Percentiles rank a stretch among this genome's conserved stretches.
Evolutionary conservation across 37 sponge, comb jelly and placozoan genomes (phyloP).

Genomic region (Diacarnus erythraeanus): DNA sequence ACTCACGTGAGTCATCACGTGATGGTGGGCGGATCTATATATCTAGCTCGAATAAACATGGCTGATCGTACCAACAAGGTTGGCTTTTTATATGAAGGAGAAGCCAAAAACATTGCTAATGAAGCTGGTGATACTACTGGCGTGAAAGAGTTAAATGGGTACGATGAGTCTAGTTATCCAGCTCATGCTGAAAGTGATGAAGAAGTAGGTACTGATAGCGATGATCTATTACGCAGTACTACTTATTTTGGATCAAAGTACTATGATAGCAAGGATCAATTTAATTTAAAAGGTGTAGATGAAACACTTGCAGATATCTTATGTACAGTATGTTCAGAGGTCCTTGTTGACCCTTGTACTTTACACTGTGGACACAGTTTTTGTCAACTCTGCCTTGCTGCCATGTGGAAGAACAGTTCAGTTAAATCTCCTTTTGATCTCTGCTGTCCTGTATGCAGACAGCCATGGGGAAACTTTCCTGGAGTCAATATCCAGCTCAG

Average conservation of each 20-base stretch:
- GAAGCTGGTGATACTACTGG: not conserved
- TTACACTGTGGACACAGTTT: slow-evolving; percentile 81
- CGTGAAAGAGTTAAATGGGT: not conserved
- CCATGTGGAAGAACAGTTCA: slow-evolving; percentile 41
- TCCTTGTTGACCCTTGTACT: slow-evolving; percentile 58
- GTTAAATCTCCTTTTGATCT: not conserved
- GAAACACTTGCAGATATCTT: slow-evolving; percentile 13
- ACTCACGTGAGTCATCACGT: not conserved
- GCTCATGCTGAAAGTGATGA: slow-evolving; percentile 23
- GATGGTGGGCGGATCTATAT: no score
- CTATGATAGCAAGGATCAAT: no score
- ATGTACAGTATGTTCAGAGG: slow-evolving; percentile 53
- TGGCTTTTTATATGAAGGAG: no score
- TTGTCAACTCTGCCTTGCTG: slow-evolving; percentile 75
- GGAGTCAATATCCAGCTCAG: slow-evolving; percentile 66
- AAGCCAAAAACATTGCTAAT: no score
- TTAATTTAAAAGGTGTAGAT: no score
- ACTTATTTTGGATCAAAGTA: no score
- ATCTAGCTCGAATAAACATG: no score
- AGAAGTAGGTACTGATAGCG: slow-evolving; percentile 4
- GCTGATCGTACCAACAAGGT: no score
- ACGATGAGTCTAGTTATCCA: slow-evolving; percentile 39
- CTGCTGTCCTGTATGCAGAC: slow-evolving; percentile 67
- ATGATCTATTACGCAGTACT: not conserved
- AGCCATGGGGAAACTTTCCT: slow-evolving; percentile 60